A percentile compares a stretch with the other conserved stretches of the same genome.
phyloP scores from a whole-genome alignment of 2,888 invertebrate species.

The Sminthurides aquaticus region DNA sequence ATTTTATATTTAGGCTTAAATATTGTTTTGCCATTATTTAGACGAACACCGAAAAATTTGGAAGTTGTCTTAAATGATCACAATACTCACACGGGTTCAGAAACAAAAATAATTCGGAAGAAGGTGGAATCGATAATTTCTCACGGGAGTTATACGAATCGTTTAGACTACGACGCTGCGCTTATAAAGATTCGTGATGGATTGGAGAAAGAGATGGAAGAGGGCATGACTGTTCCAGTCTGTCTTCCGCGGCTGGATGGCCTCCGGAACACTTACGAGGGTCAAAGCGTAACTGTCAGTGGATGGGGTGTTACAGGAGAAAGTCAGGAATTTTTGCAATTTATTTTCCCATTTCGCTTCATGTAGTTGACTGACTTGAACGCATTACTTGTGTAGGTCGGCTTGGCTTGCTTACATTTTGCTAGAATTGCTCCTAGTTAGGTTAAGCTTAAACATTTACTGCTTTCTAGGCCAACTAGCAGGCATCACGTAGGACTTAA shows the following conservation, averaged over 20 bases:
- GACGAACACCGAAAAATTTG: slow-evolving; percentile 35
- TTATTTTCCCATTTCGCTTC: not conserved
- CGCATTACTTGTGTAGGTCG: too few species aligned
- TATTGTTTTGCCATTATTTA: slow-evolving; percentile 2
- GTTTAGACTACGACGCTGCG: slow-evolving; percentile 47
- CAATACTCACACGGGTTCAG: slow-evolving; percentile 21
- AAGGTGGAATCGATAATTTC: slow-evolving; percentile 43
- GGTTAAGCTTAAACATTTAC: too few species aligned
- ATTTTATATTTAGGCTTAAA: not conserved
- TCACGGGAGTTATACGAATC: slow-evolving; percentile 44
- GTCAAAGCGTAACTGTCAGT: slow-evolving; percentile 44
- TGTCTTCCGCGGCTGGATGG: slow-evolving; percentile 43
- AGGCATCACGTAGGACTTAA: too few species aligned
- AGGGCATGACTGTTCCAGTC: slow-evolving; percentile 42
- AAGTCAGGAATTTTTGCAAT: too few species aligned
- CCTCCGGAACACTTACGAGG: slow-evolving; percentile 35
- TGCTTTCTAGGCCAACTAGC: too few species aligned
- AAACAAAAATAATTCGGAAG: slow-evolving; percentile 11
- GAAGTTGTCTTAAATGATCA: slow-evolving; percentile 37
- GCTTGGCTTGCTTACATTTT: too few species aligned
- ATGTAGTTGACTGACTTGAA: not conserved
- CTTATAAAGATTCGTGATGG: slow-evolving; percentile 45
- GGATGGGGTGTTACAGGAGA: slow-evolving; percentile 45
- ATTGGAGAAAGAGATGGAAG: slow-evolving; percentile 33
- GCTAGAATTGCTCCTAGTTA: too few species aligned